phyloP scores from a whole-genome alignment of 2,888 invertebrate species.

The Oconnorella tubifera region DNA sequence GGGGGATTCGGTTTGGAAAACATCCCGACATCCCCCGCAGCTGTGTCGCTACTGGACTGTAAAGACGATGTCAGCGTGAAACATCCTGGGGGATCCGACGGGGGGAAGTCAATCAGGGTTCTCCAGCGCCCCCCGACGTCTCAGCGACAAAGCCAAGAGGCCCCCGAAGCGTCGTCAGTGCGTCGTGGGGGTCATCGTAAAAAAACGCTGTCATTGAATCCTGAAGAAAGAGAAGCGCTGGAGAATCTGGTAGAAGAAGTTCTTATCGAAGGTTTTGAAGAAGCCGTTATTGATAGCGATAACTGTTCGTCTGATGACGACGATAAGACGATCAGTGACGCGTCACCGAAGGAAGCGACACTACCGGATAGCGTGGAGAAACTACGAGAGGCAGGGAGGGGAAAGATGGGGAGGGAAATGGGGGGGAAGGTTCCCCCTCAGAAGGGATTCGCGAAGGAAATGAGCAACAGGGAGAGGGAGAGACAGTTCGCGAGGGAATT shows the following conservation, averaged over 20 bases:
- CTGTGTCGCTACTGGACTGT: not conserved
- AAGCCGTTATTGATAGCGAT: conserved; percentile 32
- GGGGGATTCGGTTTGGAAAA: not conserved
- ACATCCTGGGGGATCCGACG: too few species aligned
- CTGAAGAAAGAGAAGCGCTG: conserved; percentile 37
- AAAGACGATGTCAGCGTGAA: too few species aligned
- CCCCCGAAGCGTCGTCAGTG: not conserved
- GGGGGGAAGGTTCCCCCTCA: not conserved
- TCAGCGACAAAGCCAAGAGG: not conserved
- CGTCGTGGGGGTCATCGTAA: conserved; percentile 22
- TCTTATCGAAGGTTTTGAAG: conserved; percentile 34
- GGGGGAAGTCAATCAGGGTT: conserved; percentile 5
- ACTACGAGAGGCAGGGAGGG: not conserved
- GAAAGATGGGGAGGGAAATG: not conserved
- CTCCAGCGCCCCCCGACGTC: not conserved
- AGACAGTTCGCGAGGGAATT: not conserved
- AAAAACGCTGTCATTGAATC: conserved; percentile 36
- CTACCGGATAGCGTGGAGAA: not conserved
- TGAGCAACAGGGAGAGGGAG: not conserved
- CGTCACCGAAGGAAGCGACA: not conserved
- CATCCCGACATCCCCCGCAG: not conserved
- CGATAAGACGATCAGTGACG: not conserved
- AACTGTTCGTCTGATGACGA: conserved; percentile 15
- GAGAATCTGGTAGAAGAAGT: conserved; percentile 39
- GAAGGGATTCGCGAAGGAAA: not conserved